Base-by-base conservation (phyloP, 1,140 invertebrate species). In the Drosophila sulfurigaster region DNA sequence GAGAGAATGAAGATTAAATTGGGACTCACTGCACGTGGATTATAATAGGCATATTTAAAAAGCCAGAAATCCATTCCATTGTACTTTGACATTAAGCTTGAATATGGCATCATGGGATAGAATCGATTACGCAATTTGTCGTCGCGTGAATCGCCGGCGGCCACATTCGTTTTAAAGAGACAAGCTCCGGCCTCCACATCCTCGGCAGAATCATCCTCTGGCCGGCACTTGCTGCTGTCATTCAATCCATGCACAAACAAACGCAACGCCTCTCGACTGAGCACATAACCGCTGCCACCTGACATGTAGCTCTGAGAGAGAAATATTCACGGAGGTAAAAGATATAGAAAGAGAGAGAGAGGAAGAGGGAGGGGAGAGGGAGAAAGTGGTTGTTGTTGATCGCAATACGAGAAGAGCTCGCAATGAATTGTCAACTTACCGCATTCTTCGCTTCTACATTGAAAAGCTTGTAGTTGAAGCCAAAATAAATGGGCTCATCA, bases 181-280 rank as follows among this genome's bases (percentile, higher is more conserved):
- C 98, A 99, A 87, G 96, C 46, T 73, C 98, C 98, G 94, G 99
- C 97, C 92, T 98, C 97, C 0, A 97, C 96, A 91, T 99, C 98
- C 92, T 99, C 98, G 0, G 97, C 95, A 1, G 94, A 94, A 2
- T 94, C 94, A 6, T 94, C 93, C 73, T 97, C 93, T 57, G 67
- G 56, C 1, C 79, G 74, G 57, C 89, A 91, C 38, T 82, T 82
- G 15, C 49, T 62, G 32, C 66, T 66, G 32, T 88, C 79, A 0
- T 94, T 94, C 16, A 98, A 82, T 0, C 94, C 96, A 60, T 94
- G 94, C 4, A 97, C 95, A 85, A 98, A 97, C 63, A 94, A 93
- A 41, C 94, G 94, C 1, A 98, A 75, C 1, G 96, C 96, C 91
- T 95, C 96, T 45, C 94, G 94, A 83, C 98, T 99, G 41, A 99